phyloP scores from a whole-genome alignment of 2,113 vertebrate genomes.

The Aspidoscelis tigris region DNA sequence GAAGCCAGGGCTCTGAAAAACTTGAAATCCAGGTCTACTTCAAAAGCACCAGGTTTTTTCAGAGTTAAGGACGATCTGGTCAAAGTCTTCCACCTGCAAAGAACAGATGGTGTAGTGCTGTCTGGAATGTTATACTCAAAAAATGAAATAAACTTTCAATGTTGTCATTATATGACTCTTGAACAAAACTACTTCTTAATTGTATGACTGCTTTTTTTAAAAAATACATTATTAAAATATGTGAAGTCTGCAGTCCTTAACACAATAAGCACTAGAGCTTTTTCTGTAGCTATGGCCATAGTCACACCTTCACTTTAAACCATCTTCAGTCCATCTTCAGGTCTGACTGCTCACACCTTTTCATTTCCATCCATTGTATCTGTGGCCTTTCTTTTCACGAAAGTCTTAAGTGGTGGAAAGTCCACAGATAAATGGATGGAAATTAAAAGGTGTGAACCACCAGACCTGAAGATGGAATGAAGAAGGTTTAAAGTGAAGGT shows the following conservation, averaged over 20 bases:
- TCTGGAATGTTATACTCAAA: constrained; percentile 3
- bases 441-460: no score
- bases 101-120: constrained; percentile 30
- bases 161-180: not conserved
- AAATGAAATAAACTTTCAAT: constrained; percentile 11
- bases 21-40: constrained; percentile 63
- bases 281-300: no score
- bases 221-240: not conserved
- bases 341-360: no score
- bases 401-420: no score
- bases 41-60: constrained; percentile 38
- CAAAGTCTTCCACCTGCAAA: constrained; percentile 65
- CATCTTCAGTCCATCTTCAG: no score
- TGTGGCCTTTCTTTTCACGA: no score
- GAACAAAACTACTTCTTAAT: constrained; percentile 36
- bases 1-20: constrained; percentile 76
- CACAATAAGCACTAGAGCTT: no score
- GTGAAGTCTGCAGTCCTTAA: not conserved
- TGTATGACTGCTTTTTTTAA: not conserved
- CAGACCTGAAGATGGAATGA: no score
- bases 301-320: no score
- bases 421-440: no score
- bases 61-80: constrained; percentile 55
- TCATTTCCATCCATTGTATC: no score
- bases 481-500: no score